Evolutionary conservation across 2,888 invertebrate species (phyloP).

Genomic region (Rhorus exstirpatorius): DNA sequence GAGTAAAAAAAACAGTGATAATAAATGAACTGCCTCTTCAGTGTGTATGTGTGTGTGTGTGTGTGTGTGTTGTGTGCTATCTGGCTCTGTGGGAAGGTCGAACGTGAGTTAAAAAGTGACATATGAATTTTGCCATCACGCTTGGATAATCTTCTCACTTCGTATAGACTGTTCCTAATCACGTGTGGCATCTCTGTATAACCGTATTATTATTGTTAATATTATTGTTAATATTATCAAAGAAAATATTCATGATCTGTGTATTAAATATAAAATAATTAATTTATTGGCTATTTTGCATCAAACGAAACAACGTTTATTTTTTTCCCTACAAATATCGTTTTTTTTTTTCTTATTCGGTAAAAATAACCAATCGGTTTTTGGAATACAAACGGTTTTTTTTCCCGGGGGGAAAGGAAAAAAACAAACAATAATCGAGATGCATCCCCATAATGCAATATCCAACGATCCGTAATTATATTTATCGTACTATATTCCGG

Average conservation of each 20-base stretch:
- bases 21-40: no score
- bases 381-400: no score
- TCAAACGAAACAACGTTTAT: background rate
- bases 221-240: no score
- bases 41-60: no score
- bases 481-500: no score
- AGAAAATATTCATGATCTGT: no score
- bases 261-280: constrained; percentile 13
- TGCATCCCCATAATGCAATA: no score
- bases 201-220: background rate
- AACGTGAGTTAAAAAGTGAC: background rate
- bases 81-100: background rate
- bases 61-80: background rate
- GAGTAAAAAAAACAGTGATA: background rate
- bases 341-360: no score
- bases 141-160: background rate
- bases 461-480: no score
- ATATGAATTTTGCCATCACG: background rate
- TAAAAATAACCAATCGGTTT: no score
- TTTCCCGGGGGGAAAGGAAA: background rate
- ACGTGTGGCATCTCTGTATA: background rate
- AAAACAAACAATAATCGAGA: no score
- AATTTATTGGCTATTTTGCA: background rate
- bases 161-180: constrained; percentile 1
- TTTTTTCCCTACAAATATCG: no score